Percentiles rank a stretch among this genome's conserved stretches.
phyloP scores from a whole-genome alignment of 2,113 vertebrate genomes.

The Trogon melanurus region DNA sequence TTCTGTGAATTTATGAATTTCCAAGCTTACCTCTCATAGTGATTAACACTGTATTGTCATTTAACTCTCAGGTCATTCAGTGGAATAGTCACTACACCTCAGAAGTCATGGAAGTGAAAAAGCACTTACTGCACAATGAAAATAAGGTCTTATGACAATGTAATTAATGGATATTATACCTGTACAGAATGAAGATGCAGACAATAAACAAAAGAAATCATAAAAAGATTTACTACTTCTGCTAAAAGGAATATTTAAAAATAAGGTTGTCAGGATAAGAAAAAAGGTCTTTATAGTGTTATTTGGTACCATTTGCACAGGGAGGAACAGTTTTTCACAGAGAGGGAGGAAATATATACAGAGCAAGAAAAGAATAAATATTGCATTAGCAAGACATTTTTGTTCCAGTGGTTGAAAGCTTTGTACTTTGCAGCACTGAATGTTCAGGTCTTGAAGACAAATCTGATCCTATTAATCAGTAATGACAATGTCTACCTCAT shows the following conservation, averaged over 20 bases:
- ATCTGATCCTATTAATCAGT: not conserved
- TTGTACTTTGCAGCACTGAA: not conserved
- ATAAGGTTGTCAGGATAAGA: not conserved
- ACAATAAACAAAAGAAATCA: not conserved
- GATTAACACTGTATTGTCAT: slow-evolving; percentile 59
- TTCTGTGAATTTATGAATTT: slow-evolving; percentile 61
- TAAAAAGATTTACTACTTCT: not conserved
- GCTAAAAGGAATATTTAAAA: not conserved
- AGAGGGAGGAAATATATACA: not conserved
- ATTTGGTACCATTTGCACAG: not conserved
- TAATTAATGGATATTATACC: slow-evolving; percentile 60
- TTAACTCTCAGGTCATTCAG: slow-evolving; percentile 43
- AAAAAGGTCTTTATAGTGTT: not conserved
- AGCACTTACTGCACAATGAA: slow-evolving; percentile 39
- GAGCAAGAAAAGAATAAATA: not conserved
- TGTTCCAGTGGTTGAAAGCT: not conserved
- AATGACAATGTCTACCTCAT: not conserved
- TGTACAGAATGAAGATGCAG: slow-evolving; percentile 31
- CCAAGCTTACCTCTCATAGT: slow-evolving; percentile 35
- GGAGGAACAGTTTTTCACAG: not conserved
- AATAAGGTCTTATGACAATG: slow-evolving; percentile 30
- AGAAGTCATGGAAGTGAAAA: slow-evolving; percentile 45
- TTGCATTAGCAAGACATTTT: not conserved
- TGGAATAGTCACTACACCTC: slow-evolving; percentile 9
- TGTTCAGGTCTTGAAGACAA: not conserved